Evolutionary conservation across 92 coral and sea anemone genomes (phyloP).

Genomic region (Phymanthus crucifer): DNA sequence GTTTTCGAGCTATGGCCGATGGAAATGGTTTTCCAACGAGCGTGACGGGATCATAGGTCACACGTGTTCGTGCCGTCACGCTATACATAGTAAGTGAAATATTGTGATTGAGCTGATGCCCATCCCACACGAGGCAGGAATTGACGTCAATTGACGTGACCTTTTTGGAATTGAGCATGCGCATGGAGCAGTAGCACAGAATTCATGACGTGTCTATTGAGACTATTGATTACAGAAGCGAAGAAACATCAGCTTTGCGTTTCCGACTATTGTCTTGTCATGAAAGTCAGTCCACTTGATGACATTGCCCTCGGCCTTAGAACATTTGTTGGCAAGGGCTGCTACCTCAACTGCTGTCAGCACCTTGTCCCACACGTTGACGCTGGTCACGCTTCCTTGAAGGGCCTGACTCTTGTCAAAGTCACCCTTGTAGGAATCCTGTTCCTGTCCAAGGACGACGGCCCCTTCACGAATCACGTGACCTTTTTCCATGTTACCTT

Average conservation of each 20-base stretch:
- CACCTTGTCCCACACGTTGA: conserved; percentile 35
- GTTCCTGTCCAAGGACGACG: conserved; percentile 30
- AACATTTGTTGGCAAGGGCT: conserved; percentile 13
- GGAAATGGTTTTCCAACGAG: too few species aligned
- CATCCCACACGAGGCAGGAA: too few species aligned
- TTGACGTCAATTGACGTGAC: too few species aligned
- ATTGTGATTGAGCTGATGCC: too few species aligned
- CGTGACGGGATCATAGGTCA: too few species aligned
- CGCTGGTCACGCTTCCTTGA: conserved; percentile 22
- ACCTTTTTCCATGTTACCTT: background rate
- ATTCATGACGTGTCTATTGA: too few species aligned
- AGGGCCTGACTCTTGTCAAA: conserved; percentile 11
- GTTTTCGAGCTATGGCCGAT: too few species aligned
- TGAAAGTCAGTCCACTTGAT: conserved; percentile 24
- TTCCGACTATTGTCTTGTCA: background rate
- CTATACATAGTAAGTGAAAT: too few species aligned
- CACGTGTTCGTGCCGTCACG: too few species aligned
- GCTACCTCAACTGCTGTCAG: conserved; percentile 11
- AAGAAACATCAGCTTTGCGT: background rate
- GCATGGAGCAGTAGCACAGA: too few species aligned
- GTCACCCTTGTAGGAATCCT: conserved; percentile 8
- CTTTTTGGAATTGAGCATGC: too few species aligned
- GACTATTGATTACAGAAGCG: background rate
- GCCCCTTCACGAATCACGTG: conserved; percentile 23
- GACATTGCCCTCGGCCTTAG: conserved; percentile 10